Percentiles rank a stretch among this genome's conserved stretches.
Evolutionary conservation across 2,888 invertebrate species (phyloP).

Genomic region (Limulus polyphemus): DNA sequence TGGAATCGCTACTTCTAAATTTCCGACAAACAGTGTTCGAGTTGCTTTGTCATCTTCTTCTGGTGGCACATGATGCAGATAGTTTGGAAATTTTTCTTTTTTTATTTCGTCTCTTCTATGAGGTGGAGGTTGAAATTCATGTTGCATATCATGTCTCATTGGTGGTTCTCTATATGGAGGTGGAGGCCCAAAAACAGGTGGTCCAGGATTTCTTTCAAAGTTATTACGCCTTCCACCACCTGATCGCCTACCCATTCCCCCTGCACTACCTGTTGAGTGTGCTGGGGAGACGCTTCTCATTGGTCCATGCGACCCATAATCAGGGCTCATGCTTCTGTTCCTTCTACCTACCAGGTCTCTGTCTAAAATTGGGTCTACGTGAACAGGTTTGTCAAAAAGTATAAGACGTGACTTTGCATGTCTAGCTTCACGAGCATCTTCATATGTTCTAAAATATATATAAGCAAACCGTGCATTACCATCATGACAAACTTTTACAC

Average conservation of each 20-base stretch:
- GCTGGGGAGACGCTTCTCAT: constrained; percentile 23
- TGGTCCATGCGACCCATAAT: constrained; percentile 9
- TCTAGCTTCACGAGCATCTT: constrained; percentile 89
- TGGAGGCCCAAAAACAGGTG: constrained; percentile 9
- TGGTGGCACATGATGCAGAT: constrained; percentile 84
- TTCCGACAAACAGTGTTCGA: constrained; percentile 92
- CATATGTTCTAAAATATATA: constrained; percentile 83
- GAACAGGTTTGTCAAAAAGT: constrained; percentile 82
- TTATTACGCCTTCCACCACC: constrained; percentile 17
- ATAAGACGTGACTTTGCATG: constrained; percentile 81
- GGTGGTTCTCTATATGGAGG: constrained; percentile 6
- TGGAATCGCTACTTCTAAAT: constrained; percentile 92
- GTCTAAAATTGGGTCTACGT: constrained; percentile 88
- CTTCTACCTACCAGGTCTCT: constrained; percentile 36
- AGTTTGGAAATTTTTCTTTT: constrained; percentile 92
- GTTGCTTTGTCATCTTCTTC: constrained; percentile 94
- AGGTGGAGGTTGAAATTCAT: constrained; percentile 26
- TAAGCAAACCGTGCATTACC: constrained; percentile 85
- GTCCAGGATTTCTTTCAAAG: constrained; percentile 9
- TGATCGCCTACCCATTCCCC: constrained; percentile 19
- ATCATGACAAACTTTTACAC: constrained; percentile 80
- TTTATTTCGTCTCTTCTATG: constrained; percentile 50
- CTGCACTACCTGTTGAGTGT: constrained; percentile 25
- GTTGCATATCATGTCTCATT: constrained; percentile 2
- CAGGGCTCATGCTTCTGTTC: constrained; percentile 23